Base-by-base conservation (phyloP, 2,888 invertebrate genomes). In the Physocephala rufipes region DNA sequence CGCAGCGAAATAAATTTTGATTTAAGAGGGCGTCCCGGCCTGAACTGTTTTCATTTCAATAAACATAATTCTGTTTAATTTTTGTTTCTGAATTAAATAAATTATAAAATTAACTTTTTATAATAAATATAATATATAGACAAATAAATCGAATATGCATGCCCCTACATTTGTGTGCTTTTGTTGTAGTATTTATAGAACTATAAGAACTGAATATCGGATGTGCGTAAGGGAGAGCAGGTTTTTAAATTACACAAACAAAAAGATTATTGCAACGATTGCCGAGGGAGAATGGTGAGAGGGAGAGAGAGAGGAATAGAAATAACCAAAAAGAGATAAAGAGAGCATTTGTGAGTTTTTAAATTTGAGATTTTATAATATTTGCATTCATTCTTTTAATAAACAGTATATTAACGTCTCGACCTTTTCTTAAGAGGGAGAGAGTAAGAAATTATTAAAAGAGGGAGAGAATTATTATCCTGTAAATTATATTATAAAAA, bases 11-110 rank as follows among this genome's bases (percentile, higher is more conserved):
- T 16, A 30, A 65, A 47, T 16, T 49, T n/a, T 13, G 16, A 9
- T 12, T 49, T 28, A 16, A 28, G 43, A 55, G 30, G 36, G 53
- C 53, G 51, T 36, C 36, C 24, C 55, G n/a, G n/a, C n/a, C n/a
- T n/a, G 66, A 66, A 55, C 55, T 55, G 66, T 66, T 55, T n/a
- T 55, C 43, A 53, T 55, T 55, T 9, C 24, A 64, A 64, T 45
- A 64, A 65, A 62, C 16, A 2, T 19, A 36, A 43, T 16, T 36
- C 13, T 21, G 43, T 67, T 58, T 15, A 26, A 26, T 59, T 45
- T 59, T 26, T 45, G 19, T 45, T 28, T 67, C 28, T 58, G 45
- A 67, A 65, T 26, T 58, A 21, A 36, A 67, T 24, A 24, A 58
- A 67, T 59, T 28, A 30, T 36, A 7, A 36, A 7, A 36, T 36